These are phyloP conservation scores for Dynastes hyllus DNA, from an alignment of 2,888 invertebrate species.

Conservation along the genomic window DNA sequence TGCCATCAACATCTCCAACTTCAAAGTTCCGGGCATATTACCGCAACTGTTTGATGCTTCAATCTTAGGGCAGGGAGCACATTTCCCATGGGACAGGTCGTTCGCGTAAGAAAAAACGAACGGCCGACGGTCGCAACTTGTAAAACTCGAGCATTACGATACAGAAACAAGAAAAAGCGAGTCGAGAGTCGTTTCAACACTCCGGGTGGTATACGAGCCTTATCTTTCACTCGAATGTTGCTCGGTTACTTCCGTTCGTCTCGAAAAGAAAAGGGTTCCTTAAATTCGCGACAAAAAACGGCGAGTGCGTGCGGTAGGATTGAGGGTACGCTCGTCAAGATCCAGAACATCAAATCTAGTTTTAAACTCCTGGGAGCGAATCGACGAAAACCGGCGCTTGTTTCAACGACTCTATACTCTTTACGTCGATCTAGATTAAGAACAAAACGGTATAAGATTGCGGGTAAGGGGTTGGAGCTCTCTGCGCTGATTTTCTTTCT, in stretches of 20 bases:
- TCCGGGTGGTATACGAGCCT: background rate
- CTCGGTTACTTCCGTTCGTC: background rate
- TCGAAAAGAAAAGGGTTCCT: background rate
- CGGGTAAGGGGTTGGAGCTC: too few species aligned
- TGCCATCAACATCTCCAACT: background rate
- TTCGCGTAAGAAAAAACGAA: constrained; percentile 11
- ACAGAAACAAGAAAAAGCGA: background rate
- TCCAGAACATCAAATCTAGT: constrained; percentile 7
- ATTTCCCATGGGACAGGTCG: background rate
- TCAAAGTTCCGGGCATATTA: background rate
- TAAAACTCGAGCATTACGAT: constrained; percentile 5
- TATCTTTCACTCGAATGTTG: constrained; percentile 5
- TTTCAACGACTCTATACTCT: constrained; percentile 8
- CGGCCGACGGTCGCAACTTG: constrained; percentile 1
- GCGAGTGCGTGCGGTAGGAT: background rate
- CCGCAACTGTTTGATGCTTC: background rate
- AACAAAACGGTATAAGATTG: constrained; percentile 7
- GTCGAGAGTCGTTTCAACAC: background rate
- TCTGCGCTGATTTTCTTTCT: too few species aligned
- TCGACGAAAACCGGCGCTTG: background rate
- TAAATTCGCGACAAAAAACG: background rate
- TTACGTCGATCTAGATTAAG: constrained; percentile 11
- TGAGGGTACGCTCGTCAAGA: constrained; percentile 1
- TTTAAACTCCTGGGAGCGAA: background rate
- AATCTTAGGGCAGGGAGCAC: background rate